Evolutionary conservation across 1,140 invertebrate species (phyloP).

Genomic region (Apis cerana): DNA sequence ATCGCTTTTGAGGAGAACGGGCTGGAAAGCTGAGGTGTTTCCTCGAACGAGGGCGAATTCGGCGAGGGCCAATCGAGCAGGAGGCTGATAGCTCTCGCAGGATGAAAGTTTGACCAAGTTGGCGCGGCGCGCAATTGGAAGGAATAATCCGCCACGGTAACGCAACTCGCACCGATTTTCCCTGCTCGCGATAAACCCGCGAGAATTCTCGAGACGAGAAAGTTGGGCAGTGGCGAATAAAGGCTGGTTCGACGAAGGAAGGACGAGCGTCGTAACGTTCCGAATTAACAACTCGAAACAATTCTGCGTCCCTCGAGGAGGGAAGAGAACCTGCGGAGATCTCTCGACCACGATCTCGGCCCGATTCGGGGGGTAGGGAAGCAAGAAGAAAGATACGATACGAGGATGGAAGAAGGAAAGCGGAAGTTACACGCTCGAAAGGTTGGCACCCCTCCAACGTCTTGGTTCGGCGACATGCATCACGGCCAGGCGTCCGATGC

Average conservation of each 20-base stretch:
- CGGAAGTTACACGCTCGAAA: slow-evolving; percentile 20
- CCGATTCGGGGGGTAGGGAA: no score
- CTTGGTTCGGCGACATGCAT: slow-evolving; percentile 65
- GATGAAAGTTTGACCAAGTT: slow-evolving; percentile 32
- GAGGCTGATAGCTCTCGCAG: no score
- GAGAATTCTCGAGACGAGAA: slow-evolving; percentile 46
- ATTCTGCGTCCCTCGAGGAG: background rate
- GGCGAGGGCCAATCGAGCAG: no score
- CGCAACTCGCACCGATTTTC: slow-evolving; percentile 17
- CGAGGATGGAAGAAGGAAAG: background rate
- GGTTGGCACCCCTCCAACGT: slow-evolving; percentile 66
- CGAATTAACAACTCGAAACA: slow-evolving; percentile 37
- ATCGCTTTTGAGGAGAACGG: no score
- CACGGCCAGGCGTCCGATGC: slow-evolving; percentile 68
- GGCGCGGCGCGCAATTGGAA: background rate
- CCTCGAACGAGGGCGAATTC: no score
- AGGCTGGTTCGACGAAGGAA: slow-evolving; percentile 32
- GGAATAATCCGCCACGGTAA: slow-evolving; percentile 44
- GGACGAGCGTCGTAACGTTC: background rate
- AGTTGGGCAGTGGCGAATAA: slow-evolving; percentile 46
- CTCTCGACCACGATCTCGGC: no score
- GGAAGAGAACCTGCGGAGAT: no score
- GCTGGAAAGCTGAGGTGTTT: no score
- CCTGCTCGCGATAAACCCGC: slow-evolving; percentile 25
- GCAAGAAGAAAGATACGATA: background rate